Evolutionary conservation across 2,888 invertebrate species (phyloP).

Genomic region (Pyrrhosoma nymphula): DNA sequence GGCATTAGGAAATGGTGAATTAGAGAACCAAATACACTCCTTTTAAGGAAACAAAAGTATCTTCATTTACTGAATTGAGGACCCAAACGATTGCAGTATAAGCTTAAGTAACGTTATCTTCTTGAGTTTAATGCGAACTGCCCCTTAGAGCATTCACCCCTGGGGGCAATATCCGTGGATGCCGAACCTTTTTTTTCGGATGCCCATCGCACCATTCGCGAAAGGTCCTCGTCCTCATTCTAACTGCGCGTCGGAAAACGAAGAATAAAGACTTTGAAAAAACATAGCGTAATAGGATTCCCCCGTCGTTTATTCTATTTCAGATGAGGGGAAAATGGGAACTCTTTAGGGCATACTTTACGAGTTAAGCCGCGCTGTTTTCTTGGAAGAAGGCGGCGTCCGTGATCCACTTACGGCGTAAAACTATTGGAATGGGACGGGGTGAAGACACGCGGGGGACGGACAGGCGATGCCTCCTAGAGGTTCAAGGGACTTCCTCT

Average conservation of each 20-base stretch:
- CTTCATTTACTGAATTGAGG: too few relatives aligned
- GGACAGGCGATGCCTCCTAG: neutral
- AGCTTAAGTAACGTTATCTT: too few relatives aligned
- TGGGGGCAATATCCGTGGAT: neutral
- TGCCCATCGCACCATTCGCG: neutral
- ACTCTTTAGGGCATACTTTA: neutral
- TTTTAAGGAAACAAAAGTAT: too few relatives aligned
- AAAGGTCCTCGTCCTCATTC: neutral
- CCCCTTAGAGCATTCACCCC: too few relatives aligned
- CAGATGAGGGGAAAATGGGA: neutral
- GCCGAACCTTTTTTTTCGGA: neutral
- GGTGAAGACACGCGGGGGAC: neutral
- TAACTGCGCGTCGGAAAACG: neutral
- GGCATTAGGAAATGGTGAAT: too few relatives aligned
- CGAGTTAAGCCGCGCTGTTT: neutral
- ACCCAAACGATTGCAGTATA: too few relatives aligned
- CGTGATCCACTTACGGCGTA: neutral
- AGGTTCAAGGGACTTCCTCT: neutral
- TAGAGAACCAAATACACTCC: too few relatives aligned
- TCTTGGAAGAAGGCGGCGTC: neutral
- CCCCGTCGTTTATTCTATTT: neutral
- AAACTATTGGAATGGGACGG: neutral
- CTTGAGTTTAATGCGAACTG: too few relatives aligned
- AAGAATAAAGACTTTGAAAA: neutral
- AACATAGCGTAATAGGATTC: neutral